Conservation (phyloP, 2,113 vertebrate species). For the pig (Sus scrofa) region T2T-Sscrofa CM000818.6:93090501-93091000, state of each 20-base stretch:
- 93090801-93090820: background rate
- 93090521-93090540: background rate
- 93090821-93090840: background rate
- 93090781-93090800: background rate
- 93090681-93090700: background rate
- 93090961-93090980: background rate
- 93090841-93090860: background rate
- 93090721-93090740: constrained; percentile 40
- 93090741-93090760: background rate
- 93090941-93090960: background rate
- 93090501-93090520: background rate
- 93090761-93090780: background rate
- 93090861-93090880: background rate
- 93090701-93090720: background rate
- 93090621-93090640: background rate
- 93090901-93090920: background rate
- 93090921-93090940: background rate
- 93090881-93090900: background rate
- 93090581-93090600: background rate
- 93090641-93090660: background rate
- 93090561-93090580: background rate
- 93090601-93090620: background rate
- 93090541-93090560: background rate
- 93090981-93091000: background rate
- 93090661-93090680: background rate